Percentiles rank a stretch among this genome's conserved stretches.
Evolutionary conservation across 1,140 invertebrate genomes (phyloP).

Genomic region (Mactra quadrangularis): DNA sequence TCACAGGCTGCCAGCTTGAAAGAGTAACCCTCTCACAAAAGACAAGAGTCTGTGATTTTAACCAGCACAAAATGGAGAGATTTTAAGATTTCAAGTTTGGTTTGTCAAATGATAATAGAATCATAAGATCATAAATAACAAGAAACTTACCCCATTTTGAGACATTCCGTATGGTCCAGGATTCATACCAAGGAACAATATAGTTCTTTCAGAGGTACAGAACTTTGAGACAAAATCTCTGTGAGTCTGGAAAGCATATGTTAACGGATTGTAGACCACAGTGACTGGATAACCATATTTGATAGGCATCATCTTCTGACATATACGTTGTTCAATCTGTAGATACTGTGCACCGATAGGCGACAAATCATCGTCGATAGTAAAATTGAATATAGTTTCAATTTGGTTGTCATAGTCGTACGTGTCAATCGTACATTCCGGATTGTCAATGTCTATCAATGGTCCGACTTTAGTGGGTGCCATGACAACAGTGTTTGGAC

Average conservation of each 20-base stretch:
- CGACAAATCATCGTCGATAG: conserved; percentile 50
- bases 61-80: no score
- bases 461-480: conserved; percentile 52
- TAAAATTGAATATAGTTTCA: conserved; percentile 59
- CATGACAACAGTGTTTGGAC: conserved; percentile 54
- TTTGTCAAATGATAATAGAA: no score
- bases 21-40: no score
- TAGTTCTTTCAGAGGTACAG: conserved; percentile 87
- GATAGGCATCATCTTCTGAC: conserved; percentile 68
- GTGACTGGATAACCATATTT: conserved; percentile 84
- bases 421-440: conserved; percentile 56
- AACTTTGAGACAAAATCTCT: conserved; percentile 88
- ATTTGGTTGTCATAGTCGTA: conserved; percentile 59
- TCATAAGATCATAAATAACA: not conserved
- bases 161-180: conserved; percentile 98
- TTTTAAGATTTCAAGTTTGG: no score
- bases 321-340: conserved; percentile 69
- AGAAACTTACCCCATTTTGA: conserved; percentile 92
- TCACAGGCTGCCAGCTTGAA: no score
- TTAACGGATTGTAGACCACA: conserved; percentile 92
- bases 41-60: no score
- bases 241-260: conserved; percentile 92
- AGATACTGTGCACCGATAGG: conserved; percentile 51
- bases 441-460: conserved; percentile 54
- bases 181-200: conserved; percentile 96